Conservation (phyloP, 1,140 invertebrate genomes). For the Lepidurus packardi region DNA sequence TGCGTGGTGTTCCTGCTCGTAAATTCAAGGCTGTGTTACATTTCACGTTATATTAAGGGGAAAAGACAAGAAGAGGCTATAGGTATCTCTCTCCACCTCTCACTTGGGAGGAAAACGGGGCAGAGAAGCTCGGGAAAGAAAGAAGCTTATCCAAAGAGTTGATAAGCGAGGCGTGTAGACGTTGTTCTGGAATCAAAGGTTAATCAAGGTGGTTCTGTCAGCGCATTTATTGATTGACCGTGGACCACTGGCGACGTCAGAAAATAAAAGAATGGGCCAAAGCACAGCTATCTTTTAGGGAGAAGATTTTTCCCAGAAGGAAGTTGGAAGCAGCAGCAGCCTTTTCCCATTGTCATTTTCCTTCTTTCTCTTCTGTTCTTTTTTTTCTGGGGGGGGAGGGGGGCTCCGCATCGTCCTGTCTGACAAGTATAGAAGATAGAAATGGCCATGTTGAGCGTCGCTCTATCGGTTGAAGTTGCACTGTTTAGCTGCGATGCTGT, state of each 20-base stretch:
- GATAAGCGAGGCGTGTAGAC: slow-evolving; percentile 18
- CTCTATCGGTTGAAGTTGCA: too few species aligned
- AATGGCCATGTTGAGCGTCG: too few species aligned
- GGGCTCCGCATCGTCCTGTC: not conserved
- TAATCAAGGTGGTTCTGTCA: slow-evolving; percentile 19
- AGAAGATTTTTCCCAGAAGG: not conserved
- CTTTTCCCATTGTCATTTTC: not conserved
- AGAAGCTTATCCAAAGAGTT: not conserved
- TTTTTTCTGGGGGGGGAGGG: too few species aligned
- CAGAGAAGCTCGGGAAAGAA: not conserved
- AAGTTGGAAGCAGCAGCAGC: not conserved
- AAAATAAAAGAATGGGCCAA: not conserved
- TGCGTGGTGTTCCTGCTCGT: too few species aligned
- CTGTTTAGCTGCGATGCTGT: too few species aligned
- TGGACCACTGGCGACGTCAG: slow-evolving; percentile 2
- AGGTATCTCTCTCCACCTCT: not conserved
- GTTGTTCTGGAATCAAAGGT: slow-evolving; percentile 16
- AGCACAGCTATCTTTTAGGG: not conserved
- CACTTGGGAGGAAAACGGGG: not conserved
- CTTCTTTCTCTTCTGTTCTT: not conserved
- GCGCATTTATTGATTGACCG: slow-evolving; percentile 4
- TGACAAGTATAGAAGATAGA: too few species aligned
- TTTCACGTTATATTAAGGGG: not conserved
- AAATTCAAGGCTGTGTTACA: not conserved
- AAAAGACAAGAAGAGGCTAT: not conserved